Evolutionary conservation across 2,888 invertebrate genomes (phyloP).

Genomic region (Heliothis peltigera): DNA sequence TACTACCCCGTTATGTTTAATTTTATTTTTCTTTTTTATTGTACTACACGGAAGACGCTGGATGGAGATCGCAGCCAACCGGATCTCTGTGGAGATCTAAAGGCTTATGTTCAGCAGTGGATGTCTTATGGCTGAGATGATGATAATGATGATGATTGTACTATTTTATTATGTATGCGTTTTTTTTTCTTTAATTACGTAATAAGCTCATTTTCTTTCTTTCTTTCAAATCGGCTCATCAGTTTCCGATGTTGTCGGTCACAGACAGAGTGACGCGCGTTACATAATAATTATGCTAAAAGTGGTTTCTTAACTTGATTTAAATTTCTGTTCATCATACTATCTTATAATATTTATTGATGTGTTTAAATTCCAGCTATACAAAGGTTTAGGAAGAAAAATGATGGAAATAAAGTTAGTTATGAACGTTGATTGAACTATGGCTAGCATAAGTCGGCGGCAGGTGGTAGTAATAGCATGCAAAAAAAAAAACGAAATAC

Average conservation of each 20-base stretch:
- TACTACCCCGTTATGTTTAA: no score
- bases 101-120: no score
- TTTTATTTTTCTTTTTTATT: no score
- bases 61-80: no score
- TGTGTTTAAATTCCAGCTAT: constrained; percentile 12
- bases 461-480: neutral
- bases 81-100: no score
- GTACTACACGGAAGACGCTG: no score
- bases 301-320: constrained; percentile 29
- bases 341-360: constrained; percentile 11
- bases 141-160: no score
- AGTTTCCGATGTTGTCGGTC: constrained; percentile 27
- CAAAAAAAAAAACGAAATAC: neutral
- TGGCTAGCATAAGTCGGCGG: neutral
- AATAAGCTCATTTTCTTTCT: no score
- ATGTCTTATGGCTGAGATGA: no score
- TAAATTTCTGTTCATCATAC: constrained; percentile 18
- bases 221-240: constrained; percentile 40
- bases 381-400: neutral
- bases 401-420: neutral
- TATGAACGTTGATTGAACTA: neutral
- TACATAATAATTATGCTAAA: constrained; percentile 27
- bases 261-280: constrained; percentile 52
- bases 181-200: no score
- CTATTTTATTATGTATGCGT: no score